phyloP scores from a whole-genome alignment of 92 coral and sea anemone species.

The Zoanthus gigantus region DNA sequence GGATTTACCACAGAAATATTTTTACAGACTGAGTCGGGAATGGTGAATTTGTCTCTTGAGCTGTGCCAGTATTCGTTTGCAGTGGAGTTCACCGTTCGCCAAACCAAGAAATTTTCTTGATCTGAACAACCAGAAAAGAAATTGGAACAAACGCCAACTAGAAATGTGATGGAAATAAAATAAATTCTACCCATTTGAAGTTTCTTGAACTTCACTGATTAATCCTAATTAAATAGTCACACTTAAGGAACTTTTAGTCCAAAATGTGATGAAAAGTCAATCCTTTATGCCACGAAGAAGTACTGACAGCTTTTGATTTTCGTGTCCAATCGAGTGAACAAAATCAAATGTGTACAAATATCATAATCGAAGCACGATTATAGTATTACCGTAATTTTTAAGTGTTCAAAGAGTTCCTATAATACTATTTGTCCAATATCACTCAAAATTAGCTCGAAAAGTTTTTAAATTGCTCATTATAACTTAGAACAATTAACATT shows the following conservation, averaged over 20 bases:
- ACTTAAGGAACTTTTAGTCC: not conserved
- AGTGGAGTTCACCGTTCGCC: not conserved
- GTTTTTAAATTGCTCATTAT: not conserved
- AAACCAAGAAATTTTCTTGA: not conserved
- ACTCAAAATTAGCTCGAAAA: not conserved
- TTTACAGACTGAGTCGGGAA: constrained; percentile 26
- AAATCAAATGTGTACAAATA: not conserved
- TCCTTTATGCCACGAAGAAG: not conserved
- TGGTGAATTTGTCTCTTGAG: constrained; percentile 27
- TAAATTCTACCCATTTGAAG: not conserved
- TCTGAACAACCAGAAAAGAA: not conserved
- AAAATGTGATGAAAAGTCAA: not conserved
- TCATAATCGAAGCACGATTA: not conserved
- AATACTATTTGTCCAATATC: not conserved
- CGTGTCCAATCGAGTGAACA: not conserved
- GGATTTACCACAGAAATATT: not conserved
- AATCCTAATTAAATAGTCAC: not conserved
- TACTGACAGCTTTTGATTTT: not conserved
- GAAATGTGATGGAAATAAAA: not conserved
- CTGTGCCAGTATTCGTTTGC: constrained; percentile 7
- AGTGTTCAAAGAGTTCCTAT: not conserved
- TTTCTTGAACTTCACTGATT: not conserved
- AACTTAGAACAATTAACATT: not conserved
- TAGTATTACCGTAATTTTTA: not conserved
- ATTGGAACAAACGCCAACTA: not conserved